Percentiles rank a stretch among this genome's conserved stretches.
Evolutionary conservation across 37 sponge, comb jelly and placozoan species (phyloP).

Genomic region (Agelas oroides): DNA sequence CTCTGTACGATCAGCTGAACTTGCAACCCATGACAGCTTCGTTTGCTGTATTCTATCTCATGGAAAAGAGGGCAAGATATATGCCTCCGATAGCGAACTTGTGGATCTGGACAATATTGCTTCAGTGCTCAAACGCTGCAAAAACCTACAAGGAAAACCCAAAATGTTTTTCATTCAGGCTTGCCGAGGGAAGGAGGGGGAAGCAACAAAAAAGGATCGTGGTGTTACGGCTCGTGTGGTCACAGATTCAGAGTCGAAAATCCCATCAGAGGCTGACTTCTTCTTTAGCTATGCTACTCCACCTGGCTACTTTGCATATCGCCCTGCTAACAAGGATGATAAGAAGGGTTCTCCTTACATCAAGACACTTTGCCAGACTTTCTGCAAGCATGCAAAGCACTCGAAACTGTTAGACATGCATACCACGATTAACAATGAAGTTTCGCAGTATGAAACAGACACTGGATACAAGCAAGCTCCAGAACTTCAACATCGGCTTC

Average conservation of each 20-base stretch:
- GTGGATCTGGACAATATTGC: slow-evolving; percentile 47
- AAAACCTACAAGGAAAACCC: slow-evolving; percentile 69
- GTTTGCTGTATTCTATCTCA: slow-evolving; percentile 92
- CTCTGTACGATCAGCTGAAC: slow-evolving; percentile 26
- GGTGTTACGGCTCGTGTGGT: slow-evolving; percentile 10
- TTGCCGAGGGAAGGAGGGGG: slow-evolving; percentile 82
- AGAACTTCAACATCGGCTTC: not conserved
- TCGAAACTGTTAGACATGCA: slow-evolving; percentile 30
- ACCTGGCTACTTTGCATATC: slow-evolving; percentile 26
- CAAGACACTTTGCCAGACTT: slow-evolving; percentile 22
- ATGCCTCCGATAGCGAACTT: slow-evolving; percentile 73
- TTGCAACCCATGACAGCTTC: slow-evolving; percentile 73
- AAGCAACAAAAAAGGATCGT: not conserved
- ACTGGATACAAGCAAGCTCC: not conserved
- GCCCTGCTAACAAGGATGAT: not conserved
- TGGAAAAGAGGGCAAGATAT: slow-evolving; percentile 69
- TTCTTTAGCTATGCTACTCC: slow-evolving; percentile 58
- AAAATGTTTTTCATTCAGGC: slow-evolving; percentile 94
- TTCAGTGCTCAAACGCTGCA: slow-evolving; percentile 32
- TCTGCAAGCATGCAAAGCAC: not conserved
- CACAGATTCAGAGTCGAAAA: slow-evolving; percentile 21
- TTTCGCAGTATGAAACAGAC: not conserved
- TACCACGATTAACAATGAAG: not conserved
- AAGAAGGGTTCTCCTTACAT: slow-evolving; percentile 64
- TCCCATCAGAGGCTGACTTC: slow-evolving; percentile 59